A percentile compares a stretch with the other conserved stretches of the same genome.
Conservation (phyloP, 1,140 invertebrate genomes). For the Leptoteleia sp. region DNA sequence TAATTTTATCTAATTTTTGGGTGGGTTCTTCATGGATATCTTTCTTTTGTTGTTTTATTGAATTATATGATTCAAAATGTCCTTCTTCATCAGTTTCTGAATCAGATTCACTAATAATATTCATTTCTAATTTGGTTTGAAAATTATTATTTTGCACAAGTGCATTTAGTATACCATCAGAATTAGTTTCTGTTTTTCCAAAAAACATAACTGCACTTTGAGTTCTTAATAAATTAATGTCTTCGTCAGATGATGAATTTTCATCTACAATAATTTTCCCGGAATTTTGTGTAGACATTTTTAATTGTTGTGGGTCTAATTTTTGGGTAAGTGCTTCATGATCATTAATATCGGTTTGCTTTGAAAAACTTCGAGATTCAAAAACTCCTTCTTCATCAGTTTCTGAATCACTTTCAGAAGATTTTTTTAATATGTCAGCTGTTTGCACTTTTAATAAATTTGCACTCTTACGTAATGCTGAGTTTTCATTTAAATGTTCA, state of each 20-base stretch:
- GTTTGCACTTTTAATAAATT: not conserved
- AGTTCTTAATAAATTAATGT: conserved; percentile 10
- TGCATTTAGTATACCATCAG: too few species aligned
- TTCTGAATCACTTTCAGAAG: conserved; percentile 12
- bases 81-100: too few species aligned
- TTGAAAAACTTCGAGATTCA: not conserved
- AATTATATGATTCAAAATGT: too few species aligned
- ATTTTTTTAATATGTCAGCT: too few species aligned
- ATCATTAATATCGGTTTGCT: not conserved
- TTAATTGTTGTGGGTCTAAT: not conserved
- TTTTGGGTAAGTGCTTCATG: conserved; percentile 13
- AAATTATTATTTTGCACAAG: too few species aligned
- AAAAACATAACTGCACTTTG: not conserved
- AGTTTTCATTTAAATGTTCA: not conserved
- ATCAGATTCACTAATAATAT: too few species aligned
- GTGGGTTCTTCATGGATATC: too few species aligned
- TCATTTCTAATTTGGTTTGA: too few species aligned
- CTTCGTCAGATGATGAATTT: not conserved
- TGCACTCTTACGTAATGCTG: not conserved
- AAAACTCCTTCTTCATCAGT: conserved; percentile 32
- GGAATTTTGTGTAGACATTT: not conserved
- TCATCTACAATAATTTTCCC: not conserved
- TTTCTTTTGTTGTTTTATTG: too few species aligned
- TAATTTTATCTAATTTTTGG: too few species aligned
- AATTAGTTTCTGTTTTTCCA: too few species aligned